Evolutionary conservation across 2,797 vertebrate genomes (phyloP).

Genomic region (Ctenosaura bakeri): DNA sequence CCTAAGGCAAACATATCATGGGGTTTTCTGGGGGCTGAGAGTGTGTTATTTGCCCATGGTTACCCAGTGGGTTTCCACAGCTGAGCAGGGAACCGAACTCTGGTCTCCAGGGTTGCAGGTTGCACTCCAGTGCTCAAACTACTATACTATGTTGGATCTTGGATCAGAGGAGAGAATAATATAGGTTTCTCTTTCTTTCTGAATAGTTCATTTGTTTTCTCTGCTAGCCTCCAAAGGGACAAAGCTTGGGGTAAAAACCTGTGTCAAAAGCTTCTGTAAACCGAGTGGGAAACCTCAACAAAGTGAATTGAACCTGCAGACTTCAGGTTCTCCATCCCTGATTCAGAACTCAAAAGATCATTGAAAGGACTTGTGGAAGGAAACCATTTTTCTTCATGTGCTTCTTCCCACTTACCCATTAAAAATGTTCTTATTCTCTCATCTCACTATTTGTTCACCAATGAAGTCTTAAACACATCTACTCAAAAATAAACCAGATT

Average conservation of each 20-base stretch:
- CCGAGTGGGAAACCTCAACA: background rate
- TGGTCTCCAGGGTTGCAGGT: too few relatives aligned
- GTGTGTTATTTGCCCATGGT: too few relatives aligned
- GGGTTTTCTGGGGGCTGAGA: too few relatives aligned
- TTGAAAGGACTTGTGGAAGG: background rate
- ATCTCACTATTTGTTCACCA: background rate
- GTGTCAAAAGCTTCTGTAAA: background rate
- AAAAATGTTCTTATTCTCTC: background rate
- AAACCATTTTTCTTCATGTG: background rate
- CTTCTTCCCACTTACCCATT: background rate
- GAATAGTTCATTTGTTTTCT: background rate
- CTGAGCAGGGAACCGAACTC: too few relatives aligned
- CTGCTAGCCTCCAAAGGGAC: background rate
- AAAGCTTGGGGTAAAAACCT: background rate
- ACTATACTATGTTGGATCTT: too few relatives aligned
- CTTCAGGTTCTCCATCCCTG: background rate
- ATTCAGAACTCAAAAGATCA: background rate
- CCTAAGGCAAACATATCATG: too few relatives aligned
- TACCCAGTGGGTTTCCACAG: too few relatives aligned
- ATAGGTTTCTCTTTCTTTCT: too few relatives aligned
- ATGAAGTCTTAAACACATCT: background rate
- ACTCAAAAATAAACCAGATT: background rate
- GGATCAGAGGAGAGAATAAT: background rate
- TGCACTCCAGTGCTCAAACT: too few relatives aligned
- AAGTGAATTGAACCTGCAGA: background rate